A percentile compares a stretch with the other conserved stretches of the same genome.
Evolutionary conservation across 2,888 invertebrate species (phyloP).

Genomic region (Protodeltote pygarga): DNA sequence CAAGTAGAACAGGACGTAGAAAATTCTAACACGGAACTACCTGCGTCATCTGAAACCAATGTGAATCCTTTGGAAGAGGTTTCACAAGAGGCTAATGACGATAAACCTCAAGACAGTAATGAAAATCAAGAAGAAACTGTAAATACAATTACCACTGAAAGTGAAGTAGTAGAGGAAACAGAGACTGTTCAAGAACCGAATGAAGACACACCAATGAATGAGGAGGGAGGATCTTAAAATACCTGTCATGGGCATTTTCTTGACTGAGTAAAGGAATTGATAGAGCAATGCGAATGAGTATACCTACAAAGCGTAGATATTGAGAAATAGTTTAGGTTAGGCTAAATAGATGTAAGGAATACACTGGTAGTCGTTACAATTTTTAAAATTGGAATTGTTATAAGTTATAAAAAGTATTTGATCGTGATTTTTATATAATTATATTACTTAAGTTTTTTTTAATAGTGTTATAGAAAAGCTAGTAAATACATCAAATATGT

Average conservation of each 20-base stretch:
- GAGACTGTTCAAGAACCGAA: conserved; percentile 9
- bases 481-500: neutral
- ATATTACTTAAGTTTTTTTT: neutral
- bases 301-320: conserved; percentile 29
- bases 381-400: neutral
- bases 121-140: conserved; percentile 5
- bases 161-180: conserved; percentile 6
- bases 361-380: conserved; percentile 31
- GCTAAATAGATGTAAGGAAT: conserved; percentile 20
- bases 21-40: conserved; percentile 9
- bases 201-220: conserved; percentile 7
- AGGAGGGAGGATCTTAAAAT: conserved; percentile 18
- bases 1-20: conserved; percentile 28
- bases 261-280: conserved; percentile 47
- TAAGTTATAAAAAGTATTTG: neutral
- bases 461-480: neutral
- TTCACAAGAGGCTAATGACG: neutral
- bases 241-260: conserved; percentile 21
- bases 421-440: neutral
- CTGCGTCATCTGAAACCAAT: conserved; percentile 4
- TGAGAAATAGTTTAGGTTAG: conserved; percentile 32
- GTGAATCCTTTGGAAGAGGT: conserved; percentile 1
- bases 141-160: conserved; percentile 8
- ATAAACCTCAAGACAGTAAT: conserved; percentile 1
- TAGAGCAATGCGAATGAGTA: conserved; percentile 32